Evolutionary conservation across 2,797 vertebrate genomes (phyloP).

Genomic region (Danio kyathit): DNA sequence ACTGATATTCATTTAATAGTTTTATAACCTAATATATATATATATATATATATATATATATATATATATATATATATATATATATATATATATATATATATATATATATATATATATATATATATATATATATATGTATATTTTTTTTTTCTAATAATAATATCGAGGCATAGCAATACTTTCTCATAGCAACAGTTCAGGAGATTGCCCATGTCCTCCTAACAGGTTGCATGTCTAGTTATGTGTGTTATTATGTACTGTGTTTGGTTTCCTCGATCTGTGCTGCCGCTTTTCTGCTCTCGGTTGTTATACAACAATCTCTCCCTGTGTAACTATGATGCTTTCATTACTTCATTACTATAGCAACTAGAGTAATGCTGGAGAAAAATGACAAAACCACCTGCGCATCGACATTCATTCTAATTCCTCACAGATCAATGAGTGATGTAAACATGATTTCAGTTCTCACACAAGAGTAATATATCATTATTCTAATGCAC

Average conservation of each 20-base stretch:
- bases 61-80: no score
- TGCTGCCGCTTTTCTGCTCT: not conserved
- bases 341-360: not conserved
- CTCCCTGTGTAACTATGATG: not conserved
- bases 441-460: not conserved
- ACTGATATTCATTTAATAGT: not conserved
- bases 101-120: no score
- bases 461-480: no score
- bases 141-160: no score
- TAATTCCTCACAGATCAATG: not conserved
- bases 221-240: not conserved
- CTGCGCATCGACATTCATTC: not conserved
- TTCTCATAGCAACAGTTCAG: no score
- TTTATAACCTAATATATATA: no score
- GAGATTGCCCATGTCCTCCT: no score
- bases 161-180: no score
- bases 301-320: not conserved
- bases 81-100: no score
- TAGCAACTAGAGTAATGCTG: not conserved
- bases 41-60: no score
- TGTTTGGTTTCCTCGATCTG: not conserved
- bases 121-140: no score
- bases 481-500: no score
- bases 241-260: not conserved
- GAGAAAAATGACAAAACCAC: not conserved